Conservation (phyloP, 2,797 vertebrate species). For the Aldrovandia affinis region DNA sequence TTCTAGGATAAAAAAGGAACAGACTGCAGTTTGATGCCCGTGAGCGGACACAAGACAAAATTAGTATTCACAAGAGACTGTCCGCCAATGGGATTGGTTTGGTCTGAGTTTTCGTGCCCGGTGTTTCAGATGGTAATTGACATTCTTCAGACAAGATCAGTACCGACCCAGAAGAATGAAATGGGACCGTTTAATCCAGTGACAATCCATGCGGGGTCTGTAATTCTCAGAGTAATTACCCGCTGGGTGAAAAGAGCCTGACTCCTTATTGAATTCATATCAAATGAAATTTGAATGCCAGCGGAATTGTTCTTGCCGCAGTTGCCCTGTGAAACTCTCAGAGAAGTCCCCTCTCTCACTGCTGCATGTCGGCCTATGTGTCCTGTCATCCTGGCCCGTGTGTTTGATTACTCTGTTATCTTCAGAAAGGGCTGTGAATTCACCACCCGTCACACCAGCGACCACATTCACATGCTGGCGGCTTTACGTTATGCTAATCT, state of each 20-base stretch:
- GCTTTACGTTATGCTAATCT: not conserved
- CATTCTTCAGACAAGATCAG: conserved; percentile 75
- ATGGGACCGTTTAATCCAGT: conserved; percentile 62
- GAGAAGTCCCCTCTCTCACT: conserved; percentile 47
- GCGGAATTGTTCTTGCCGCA: conserved; percentile 36
- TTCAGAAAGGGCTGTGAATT: not conserved
- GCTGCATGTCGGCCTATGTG: not conserved
- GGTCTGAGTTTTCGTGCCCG: conserved; percentile 46
- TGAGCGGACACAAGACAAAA: conserved; percentile 25
- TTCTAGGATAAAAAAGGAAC: not conserved
- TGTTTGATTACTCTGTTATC: conserved; percentile 10
- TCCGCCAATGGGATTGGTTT: conserved; percentile 19
- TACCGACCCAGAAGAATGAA: conserved; percentile 65
- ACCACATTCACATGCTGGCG: not conserved
- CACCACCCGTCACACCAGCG: not conserved
- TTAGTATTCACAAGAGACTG: conserved; percentile 44
- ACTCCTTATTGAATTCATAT: conserved; percentile 75
- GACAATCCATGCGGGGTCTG: conserved; percentile 62
- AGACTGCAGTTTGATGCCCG: not conserved
- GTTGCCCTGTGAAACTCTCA: conserved; percentile 42
- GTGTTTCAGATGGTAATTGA: conserved; percentile 72
- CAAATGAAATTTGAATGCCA: conserved; percentile 65
- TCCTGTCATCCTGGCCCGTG: not conserved
- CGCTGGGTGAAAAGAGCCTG: conserved; percentile 61
- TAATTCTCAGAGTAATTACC: conserved; percentile 74